Conservation (phyloP, 2,797 vertebrate genomes). For the Brachyrhaphis roseni region DNA sequence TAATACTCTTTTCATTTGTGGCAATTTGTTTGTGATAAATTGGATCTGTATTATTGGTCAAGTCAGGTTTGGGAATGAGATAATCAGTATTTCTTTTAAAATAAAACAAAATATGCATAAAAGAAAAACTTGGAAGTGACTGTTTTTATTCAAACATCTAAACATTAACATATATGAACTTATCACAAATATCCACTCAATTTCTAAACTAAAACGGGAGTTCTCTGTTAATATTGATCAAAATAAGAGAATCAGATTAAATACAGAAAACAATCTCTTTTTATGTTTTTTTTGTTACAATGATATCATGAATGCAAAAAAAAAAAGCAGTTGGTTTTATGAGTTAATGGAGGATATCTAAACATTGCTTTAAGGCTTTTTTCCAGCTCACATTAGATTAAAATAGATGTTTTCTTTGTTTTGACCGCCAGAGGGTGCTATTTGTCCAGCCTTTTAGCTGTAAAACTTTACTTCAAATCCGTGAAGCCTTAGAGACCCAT, state of each 20-base stretch:
- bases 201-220: not conserved
- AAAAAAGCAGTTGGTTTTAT: not conserved
- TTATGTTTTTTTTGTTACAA: not conserved
- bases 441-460: conserved; percentile 9
- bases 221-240: not conserved
- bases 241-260: not conserved
- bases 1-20: conserved; percentile 32
- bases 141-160: not conserved
- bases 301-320: not conserved
- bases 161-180: not conserved
- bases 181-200: not conserved
- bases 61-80: conserved; percentile 34
- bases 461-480: not conserved
- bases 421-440: conserved; percentile 47
- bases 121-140: not conserved
- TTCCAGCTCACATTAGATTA: too few relatives aligned
- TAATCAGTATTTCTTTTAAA: conserved; percentile 46
- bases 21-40: conserved; percentile 30
- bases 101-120: conserved; percentile 56
- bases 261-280: not conserved
- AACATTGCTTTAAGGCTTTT: not conserved
- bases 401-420: not conserved
- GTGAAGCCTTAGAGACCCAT: not conserved
- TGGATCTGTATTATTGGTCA: conserved; percentile 29
- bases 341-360: not conserved